A percentile compares a stretch with the other conserved stretches of the same genome.
These are phyloP conservation scores for Notospermus geniculatus DNA, from an alignment of 1,140 invertebrate species.

Conservation along the genomic window DNA sequence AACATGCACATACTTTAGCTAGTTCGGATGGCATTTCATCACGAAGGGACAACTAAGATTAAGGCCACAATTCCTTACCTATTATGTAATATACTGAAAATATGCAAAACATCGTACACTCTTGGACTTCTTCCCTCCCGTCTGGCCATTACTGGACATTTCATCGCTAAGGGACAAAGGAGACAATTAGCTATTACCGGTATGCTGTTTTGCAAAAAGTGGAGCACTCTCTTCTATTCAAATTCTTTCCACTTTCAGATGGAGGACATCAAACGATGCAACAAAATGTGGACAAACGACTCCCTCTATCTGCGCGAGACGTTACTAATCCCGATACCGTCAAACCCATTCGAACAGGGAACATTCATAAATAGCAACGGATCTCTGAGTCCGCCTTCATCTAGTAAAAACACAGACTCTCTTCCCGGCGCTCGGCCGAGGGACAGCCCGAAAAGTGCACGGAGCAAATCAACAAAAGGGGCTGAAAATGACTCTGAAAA, in stretches of 20 bases:
- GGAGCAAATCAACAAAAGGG: background rate
- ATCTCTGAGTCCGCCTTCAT: background rate
- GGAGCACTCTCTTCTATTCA: background rate
- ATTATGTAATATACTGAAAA: too few relatives aligned
- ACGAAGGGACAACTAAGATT: too few relatives aligned
- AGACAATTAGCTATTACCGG: too few relatives aligned
- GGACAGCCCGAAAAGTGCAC: background rate
- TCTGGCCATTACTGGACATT: too few relatives aligned
- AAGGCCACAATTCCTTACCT: too few relatives aligned
- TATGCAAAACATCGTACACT: background rate
- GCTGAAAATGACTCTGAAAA: background rate
- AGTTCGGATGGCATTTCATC: too few relatives aligned
- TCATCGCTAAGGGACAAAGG: too few relatives aligned
- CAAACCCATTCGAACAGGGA: background rate
- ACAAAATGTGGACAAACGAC: conserved; percentile 83
- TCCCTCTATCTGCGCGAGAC: conserved; percentile 81
- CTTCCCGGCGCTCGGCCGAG: background rate
- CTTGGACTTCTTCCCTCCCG: background rate
- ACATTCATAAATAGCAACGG: conserved; percentile 1
- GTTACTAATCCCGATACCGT: conserved; percentile 72
- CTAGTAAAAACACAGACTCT: background rate
- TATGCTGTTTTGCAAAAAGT: too few relatives aligned
- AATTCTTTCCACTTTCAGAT: conserved; percentile 63
- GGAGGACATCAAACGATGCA: conserved; percentile 83
- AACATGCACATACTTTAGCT: too few relatives aligned